Conservation (phyloP, 2,797 vertebrate species). For the Gallinago solitaria region DNA sequence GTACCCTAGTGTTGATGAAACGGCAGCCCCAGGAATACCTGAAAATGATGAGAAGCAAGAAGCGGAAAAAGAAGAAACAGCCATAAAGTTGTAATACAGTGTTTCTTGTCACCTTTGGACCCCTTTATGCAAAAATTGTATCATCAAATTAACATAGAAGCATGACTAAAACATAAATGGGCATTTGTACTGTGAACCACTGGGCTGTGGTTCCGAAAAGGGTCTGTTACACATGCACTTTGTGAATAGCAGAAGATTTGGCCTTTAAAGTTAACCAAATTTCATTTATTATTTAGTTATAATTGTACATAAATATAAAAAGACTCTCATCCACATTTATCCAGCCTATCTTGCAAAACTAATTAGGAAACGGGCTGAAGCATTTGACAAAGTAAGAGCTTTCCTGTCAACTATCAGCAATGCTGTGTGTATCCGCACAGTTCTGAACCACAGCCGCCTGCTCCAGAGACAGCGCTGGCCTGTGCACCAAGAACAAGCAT, state of each 20-base stretch:
- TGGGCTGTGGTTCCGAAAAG: background rate
- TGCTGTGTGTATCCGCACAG: background rate
- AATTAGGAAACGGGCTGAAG: background rate
- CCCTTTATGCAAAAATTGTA: background rate
- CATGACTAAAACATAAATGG: background rate
- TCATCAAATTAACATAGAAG: background rate
- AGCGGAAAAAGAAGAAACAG: background rate
- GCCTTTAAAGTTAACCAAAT: background rate
- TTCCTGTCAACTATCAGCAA: background rate
- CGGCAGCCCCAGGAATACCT: background rate
- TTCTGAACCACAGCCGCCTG: background rate
- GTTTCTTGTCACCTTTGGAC: background rate
- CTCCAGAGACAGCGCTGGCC: background rate
- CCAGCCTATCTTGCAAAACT: background rate
- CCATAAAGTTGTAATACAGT: background rate
- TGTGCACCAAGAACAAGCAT: background rate
- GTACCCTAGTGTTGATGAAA: background rate
- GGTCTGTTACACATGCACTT: background rate
- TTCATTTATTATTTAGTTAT: background rate
- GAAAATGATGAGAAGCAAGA: slow-evolving; percentile 29
- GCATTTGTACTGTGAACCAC: background rate
- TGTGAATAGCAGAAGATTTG: background rate
- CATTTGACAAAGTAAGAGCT: background rate
- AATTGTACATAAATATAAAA: background rate
- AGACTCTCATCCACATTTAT: background rate